Evolutionary conservation across 2,888 invertebrate genomes (phyloP), one percentile per base, ranked within the genome.

Genomic region (Lasioglossum pauxillum): DNA sequence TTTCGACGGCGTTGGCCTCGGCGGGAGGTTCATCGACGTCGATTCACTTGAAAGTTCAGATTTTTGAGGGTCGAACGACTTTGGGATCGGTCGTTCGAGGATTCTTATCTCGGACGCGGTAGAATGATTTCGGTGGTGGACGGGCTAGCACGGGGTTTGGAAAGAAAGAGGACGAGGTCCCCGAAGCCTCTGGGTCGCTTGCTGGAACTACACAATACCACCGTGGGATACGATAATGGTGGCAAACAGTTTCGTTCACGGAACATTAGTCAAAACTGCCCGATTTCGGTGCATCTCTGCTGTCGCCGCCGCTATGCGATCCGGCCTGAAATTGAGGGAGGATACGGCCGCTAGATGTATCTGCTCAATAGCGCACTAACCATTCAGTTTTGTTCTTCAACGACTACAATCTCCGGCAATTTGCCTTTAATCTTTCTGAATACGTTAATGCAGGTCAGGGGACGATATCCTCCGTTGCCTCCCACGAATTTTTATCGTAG

Each of bases 241-340:
- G 91, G 92, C 92, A 92, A 93, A 93, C 92, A 92, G 92, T 92
- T 91, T 92, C 91, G 87, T 91, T 94, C 93, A 93, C 93, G 93
- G 93, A 93, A 93, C 93, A 94, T 94, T 94, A 94, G 93, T 93
- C 91, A 92, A 93, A 94, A 94, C 92, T 92, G 90, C 87, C 82
- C 84, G 80, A 81, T 74, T 84, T 71, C 73, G 72, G 57, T 76
- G 75, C 77, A 19, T n/a, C 85, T 69, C 53, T 60, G 75, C 81
- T 82, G 88, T 87, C 79, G 89, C 85, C 78, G 80, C 76, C 35
- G 72, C 76, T 78, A 78, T 81, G 83, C 82, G 64, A 46, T 74
- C 77, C 80, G 49, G 27, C 69, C 31, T 74, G 57, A 75, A 78
- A 75, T 83, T 49, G 80, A 81, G 77, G 64, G 82, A 83, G 85